phyloP scores from a whole-genome alignment of 2,797 vertebrate genomes.

The Dromococcyx pavoninus region DNA sequence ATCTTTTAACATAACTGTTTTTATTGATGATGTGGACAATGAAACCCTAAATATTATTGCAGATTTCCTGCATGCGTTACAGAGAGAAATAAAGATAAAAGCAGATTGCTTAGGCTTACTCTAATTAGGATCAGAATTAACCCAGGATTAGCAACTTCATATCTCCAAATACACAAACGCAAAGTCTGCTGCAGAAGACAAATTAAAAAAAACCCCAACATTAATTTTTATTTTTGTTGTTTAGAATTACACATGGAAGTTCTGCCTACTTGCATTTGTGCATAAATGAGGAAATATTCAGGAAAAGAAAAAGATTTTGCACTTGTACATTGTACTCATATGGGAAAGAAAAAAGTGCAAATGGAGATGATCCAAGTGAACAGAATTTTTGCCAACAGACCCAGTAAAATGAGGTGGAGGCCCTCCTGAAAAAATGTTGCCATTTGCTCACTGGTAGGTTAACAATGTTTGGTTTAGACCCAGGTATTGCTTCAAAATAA shows the following conservation, averaged over 20 bases:
- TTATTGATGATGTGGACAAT: not conserved
- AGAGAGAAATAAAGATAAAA: not conserved
- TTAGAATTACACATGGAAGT: not conserved
- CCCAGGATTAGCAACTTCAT: not conserved
- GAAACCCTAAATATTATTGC: not conserved
- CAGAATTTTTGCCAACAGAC: not conserved
- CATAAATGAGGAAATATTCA: not conserved
- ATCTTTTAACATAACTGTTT: not conserved
- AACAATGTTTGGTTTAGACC: accelerated
- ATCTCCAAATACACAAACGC: not conserved
- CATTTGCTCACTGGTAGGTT: not conserved
- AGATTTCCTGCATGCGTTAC: not conserved
- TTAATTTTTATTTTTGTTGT: not conserved
- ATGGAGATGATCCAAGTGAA: not conserved
- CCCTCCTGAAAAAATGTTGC: not conserved
- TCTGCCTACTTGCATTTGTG: not conserved
- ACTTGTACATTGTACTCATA: not conserved
- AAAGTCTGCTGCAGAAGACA: not conserved
- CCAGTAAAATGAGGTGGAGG: accelerated
- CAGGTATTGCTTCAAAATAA: not conserved
- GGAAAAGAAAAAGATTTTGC: not conserved
- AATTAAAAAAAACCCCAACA: not conserved
- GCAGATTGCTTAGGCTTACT: not conserved
- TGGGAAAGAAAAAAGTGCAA: not conserved
- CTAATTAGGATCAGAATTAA: not conserved